phyloP scores from a whole-genome alignment of 2,797 vertebrate species.

The Sebastes vulpes region DNA sequence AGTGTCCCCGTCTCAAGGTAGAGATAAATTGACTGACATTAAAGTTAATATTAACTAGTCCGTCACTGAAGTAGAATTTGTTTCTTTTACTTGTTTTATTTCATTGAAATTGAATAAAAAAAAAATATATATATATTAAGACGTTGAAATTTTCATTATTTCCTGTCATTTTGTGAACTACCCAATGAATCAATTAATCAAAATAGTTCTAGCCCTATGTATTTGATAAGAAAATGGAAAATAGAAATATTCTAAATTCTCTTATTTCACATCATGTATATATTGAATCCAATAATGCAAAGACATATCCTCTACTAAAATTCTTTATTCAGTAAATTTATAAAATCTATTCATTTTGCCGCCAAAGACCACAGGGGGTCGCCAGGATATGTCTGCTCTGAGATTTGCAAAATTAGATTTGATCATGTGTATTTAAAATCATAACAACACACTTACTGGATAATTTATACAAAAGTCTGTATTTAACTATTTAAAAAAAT shows the following conservation, averaged over 20 bases:
- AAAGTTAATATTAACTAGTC: conserved; percentile 21
- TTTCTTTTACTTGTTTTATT: not conserved
- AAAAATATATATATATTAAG: too few species aligned
- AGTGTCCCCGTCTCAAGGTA: conserved; percentile 7
- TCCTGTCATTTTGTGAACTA: too few species aligned
- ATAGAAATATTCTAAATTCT: not conserved
- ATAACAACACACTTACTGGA: too few species aligned
- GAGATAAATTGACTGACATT: conserved; percentile 10
- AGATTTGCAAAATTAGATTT: too few species aligned
- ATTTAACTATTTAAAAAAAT: too few species aligned
- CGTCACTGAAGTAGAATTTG: not conserved
- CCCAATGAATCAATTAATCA: too few species aligned
- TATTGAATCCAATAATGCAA: not conserved
- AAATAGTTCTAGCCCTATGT: not conserved
- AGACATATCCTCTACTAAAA: not conserved
- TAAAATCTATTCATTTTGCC: too few species aligned
- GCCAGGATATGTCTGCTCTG: too few species aligned
- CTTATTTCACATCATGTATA: not conserved
- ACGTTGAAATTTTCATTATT: too few species aligned
- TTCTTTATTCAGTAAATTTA: not conserved
- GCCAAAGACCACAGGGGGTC: too few species aligned
- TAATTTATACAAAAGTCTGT: too few species aligned
- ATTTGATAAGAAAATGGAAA: not conserved
- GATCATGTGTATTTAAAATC: too few species aligned
- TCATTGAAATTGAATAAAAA: not conserved